Conservation (phyloP, 2,888 invertebrate species). For the Chalcis sispes region DNA sequence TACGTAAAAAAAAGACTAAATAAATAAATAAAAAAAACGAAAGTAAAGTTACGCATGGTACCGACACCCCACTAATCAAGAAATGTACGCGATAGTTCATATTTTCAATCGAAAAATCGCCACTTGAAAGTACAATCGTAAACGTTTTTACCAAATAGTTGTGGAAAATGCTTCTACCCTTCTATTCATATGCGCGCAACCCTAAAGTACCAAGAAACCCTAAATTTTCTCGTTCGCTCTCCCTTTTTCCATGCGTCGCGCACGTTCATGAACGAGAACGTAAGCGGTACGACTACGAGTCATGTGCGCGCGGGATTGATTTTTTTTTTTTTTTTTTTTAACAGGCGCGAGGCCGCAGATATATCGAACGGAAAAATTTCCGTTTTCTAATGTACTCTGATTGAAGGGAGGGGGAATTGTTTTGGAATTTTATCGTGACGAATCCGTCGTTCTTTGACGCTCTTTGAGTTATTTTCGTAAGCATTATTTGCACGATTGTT, state of each 20-base stretch:
- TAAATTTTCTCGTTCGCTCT: background rate
- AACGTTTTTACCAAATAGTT: background rate
- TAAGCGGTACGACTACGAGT: background rate
- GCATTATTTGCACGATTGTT: no score
- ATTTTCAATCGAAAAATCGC: slow-evolving; percentile 15
- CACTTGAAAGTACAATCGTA: slow-evolving; percentile 34
- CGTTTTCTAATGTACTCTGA: background rate
- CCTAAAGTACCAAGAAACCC: background rate
- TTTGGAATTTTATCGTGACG: no score
- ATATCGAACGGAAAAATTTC: background rate
- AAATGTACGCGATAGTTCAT: slow-evolving; percentile 23
- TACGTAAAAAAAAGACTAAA: background rate
- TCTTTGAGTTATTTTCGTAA: no score
- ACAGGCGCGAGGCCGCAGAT: background rate
- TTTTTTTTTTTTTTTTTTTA: slow-evolving; percentile 2
- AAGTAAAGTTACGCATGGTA: background rate
- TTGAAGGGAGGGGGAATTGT: no score
- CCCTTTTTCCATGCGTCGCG: background rate
- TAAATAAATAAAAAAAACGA: no score
- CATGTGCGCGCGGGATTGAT: background rate
- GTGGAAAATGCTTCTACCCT: slow-evolving; percentile 26
- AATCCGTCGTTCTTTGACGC: no score
- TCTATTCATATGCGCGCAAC: background rate
- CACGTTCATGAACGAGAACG: background rate
- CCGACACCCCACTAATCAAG: slow-evolving; percentile 35